Evolutionary conservation across 2,113 vertebrate genomes (phyloP).

Genomic region (Struthio camelus): DNA sequence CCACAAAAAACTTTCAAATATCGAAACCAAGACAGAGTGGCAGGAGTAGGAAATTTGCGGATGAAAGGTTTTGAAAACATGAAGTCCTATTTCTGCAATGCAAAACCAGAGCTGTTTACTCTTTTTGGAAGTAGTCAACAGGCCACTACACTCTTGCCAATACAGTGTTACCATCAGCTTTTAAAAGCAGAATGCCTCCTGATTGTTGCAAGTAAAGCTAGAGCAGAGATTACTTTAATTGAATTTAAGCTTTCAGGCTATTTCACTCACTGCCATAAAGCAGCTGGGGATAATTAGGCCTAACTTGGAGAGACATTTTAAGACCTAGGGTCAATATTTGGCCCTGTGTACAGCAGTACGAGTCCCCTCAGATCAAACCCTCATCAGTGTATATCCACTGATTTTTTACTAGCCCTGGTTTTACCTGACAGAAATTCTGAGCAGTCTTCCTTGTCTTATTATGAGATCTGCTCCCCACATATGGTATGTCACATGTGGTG

Average conservation of each 20-base stretch:
- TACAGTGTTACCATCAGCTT: neutral
- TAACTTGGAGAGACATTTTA: neutral
- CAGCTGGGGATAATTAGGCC: neutral
- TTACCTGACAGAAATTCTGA: neutral
- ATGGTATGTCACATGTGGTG: neutral
- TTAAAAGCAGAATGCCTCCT: constrained; percentile 10
- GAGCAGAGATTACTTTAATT: constrained; percentile 4
- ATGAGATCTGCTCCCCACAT: neutral
- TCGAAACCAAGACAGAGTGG: neutral
- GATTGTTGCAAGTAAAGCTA: neutral
- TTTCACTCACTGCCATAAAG: neutral
- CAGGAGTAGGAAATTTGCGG: constrained; percentile 13
- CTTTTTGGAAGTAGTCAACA: neutral
- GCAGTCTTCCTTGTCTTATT: neutral
- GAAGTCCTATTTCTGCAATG: neutral
- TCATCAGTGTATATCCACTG: neutral
- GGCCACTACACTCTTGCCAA: constrained; percentile 1
- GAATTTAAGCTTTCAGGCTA: constrained; percentile 33
- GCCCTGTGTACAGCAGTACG: neutral
- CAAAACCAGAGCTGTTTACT: constrained; percentile 24
- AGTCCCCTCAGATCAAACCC: neutral
- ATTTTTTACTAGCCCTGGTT: neutral
- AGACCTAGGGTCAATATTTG: neutral
- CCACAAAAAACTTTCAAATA: constrained; percentile 9
- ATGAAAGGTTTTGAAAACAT: neutral